Evolutionary conservation across 2,113 vertebrate genomes (phyloP).

Genomic region (Scopus umbretta): DNA sequence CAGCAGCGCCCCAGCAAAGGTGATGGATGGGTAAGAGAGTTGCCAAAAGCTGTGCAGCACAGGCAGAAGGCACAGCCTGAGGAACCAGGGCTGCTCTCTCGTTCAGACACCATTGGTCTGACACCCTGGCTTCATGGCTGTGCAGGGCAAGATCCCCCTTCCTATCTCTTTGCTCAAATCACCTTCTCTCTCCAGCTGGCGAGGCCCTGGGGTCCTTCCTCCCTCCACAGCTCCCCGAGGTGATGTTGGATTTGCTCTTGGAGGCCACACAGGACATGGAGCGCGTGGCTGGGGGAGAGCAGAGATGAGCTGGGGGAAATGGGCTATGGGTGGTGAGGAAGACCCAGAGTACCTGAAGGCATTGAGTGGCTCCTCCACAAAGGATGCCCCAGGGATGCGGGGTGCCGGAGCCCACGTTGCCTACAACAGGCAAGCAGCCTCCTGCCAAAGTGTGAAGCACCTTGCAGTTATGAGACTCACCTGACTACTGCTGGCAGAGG

Average conservation of each 20-base stretch:
- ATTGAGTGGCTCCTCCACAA: background rate
- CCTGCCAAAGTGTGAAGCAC: background rate
- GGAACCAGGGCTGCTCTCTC: background rate
- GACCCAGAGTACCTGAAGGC: fast-evolving
- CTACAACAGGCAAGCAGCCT: background rate
- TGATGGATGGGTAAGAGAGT: background rate
- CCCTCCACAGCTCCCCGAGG: slow-evolving; percentile 44
- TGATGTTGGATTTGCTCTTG: slow-evolving; percentile 58
- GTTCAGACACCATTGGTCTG: background rate
- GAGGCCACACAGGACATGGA: slow-evolving; percentile 52
- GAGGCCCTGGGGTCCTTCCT: slow-evolving; percentile 59
- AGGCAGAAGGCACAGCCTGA: background rate
- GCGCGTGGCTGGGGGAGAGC: slow-evolving; percentile 36
- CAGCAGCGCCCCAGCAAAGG: background rate
- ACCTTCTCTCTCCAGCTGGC: slow-evolving; percentile 46
- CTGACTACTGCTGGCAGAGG: background rate
- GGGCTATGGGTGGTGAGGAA: background rate
- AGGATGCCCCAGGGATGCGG: fast-evolving
- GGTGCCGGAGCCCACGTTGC: background rate
- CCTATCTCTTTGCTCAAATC: background rate
- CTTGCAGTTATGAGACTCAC: slow-evolving; percentile 1
- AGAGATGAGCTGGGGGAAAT: background rate
- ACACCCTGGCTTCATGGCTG: background rate
- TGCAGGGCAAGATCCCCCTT: background rate
- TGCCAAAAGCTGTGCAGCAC: background rate